Base-by-base conservation (phyloP, 1,140 invertebrate genomes). In the Periplaneta americana region DNA sequence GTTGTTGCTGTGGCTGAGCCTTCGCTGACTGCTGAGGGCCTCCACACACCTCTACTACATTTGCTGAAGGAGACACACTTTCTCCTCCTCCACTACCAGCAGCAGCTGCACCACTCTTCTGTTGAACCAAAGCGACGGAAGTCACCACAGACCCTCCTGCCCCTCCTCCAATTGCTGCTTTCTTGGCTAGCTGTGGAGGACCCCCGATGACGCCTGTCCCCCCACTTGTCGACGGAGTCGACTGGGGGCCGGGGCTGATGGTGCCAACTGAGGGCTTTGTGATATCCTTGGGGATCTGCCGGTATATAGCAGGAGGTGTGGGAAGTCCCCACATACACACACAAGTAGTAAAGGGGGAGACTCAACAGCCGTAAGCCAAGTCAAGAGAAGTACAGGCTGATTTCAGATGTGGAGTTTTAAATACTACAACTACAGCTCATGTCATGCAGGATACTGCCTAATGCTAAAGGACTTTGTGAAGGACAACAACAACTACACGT, bases 231-330 rank as follows among this genome's bases (percentile, higher is more conserved):
- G 84, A 83, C 74, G 84, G 81, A 79, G 85, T 82, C 77, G 84
- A 81, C 48, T 83, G 83, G 36, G 82, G 82, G 76, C 83, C 83
- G 48, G 80, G 81, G 34, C 83, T 84, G 86, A 87, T 82, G 86
- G 86, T 86, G 86, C 88, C 88, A 83, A 87, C 86, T 86, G 86
- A 86, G 85, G 85, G 86, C 86, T 87, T 88, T 86, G 88, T 85
- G 86, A 88, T 85, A 85, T 92, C 91, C 91, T 92, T 92, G 89
- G 87, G 88, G 88, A 91, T 91, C 91, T 92, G 91, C 89, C 87
- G 89, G 87, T 88, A 88, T 33, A 74, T 36, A 78, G 35, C 85
- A 89, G 87, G 86, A 86, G 86, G 86, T 87, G 80, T 74, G 80
- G 35, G 39, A 78, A 32, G 28, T 86, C 86, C 88, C 85, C 84